Base-by-base conservation (phyloP, 2,113 vertebrate species). In the Colistium nudipinnis region DNA sequence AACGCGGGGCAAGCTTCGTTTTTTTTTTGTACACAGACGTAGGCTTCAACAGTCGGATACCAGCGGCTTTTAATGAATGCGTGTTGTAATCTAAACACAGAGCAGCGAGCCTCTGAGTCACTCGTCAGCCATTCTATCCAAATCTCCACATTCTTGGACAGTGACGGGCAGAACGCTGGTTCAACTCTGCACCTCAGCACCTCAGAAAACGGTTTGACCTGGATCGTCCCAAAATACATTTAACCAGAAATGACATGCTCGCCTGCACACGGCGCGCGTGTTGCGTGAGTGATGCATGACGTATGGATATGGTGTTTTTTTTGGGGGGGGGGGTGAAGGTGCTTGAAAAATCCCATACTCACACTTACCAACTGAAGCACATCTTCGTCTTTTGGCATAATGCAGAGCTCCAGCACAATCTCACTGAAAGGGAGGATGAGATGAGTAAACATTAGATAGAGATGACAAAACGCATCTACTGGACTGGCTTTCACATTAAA, bases 371-470 rank as follows among this genome's bases (percentile, higher is more conserved):
- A 90, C 90, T 99, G 97, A 67, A 99, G 94, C 77, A 98, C 94
- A 60, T 99, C 97, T 87, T 99, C 97, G 0, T 99, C 96, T 91
- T 97, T 97, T 87, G 98, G 96, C 97, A 99, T 98, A 76, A 99
- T 98, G 70, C 95, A 96, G 51, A 99, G 96, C 78, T 98, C 96
- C 93, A 99, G 80, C 70, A 95, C 92, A 62, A 95, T 94, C 7
- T 96, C 94, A 35, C 98, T 99, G 92, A 38, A n/a, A 56, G 55
- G 59, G 51, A 67, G 64, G 48, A 66, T 4, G n/a, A 9, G 25
- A 19, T 8, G 43, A 45, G 38, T 9, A 62, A 67, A 53, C 25
- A 36, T 39, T 4, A 70, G 5, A n/a, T 3, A 14, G 17, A 14
- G 30, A 17, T 31, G 7, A 36, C 33, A 56, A 64, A 43, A 3